Conservation (phyloP, 2,113 vertebrate species). For the Diadophis punctatus region DNA sequence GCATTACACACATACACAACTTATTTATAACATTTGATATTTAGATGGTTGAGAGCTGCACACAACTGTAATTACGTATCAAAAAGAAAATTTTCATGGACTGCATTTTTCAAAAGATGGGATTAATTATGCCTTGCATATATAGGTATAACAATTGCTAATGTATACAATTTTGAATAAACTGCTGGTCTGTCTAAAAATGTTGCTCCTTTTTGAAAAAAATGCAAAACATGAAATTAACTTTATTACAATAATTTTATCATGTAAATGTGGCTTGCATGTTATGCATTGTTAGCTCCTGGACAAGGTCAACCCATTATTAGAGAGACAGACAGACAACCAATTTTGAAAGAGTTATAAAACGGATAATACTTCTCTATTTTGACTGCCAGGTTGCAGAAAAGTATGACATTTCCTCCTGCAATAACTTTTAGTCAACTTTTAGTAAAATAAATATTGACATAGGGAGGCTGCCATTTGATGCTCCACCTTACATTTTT, state of each 20-base stretch:
- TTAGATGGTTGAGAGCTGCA: background rate
- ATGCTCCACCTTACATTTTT: background rate
- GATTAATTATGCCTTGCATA: background rate
- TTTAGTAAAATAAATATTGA: background rate
- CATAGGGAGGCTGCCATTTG: background rate
- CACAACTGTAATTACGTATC: background rate
- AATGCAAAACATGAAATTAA: background rate
- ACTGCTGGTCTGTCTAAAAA: background rate
- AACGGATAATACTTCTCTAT: background rate
- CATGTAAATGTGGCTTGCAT: background rate
- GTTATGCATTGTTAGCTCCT: background rate
- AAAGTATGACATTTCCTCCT: background rate
- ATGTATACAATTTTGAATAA: background rate
- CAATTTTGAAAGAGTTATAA: background rate
- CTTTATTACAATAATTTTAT: background rate
- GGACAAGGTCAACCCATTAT: background rate
- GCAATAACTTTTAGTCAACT: background rate
- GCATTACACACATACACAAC: background rate
- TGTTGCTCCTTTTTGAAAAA: background rate
- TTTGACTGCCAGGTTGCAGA: background rate
- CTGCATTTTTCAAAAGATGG: background rate
- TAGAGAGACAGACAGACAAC: background rate
- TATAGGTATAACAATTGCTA: background rate
- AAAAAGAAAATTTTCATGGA: background rate
- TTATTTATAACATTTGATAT: rapidly evolving